phyloP scores from a whole-genome alignment of 2,888 invertebrate genomes.

The Amphimallon solstitiale region DNA sequence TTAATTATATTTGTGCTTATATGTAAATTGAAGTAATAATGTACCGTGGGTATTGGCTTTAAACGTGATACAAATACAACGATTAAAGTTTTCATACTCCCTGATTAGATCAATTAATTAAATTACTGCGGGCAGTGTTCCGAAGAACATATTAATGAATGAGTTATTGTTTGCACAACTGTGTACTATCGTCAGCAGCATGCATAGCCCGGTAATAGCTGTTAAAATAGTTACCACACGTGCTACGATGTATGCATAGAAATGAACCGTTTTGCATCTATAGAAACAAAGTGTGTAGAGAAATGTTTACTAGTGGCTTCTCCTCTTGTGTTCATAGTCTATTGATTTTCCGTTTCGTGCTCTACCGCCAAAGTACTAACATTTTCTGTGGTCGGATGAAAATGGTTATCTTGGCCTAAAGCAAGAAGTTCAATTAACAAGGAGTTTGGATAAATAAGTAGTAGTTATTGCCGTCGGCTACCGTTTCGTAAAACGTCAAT shows the following conservation, averaged over 20 bases:
- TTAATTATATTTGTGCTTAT: too few species aligned
- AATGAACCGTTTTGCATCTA: conserved; percentile 14
- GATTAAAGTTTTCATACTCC: conserved; percentile 6
- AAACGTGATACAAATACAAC: too few species aligned
- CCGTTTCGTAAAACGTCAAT: too few species aligned
- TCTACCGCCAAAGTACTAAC: conserved; percentile 10
- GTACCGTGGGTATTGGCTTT: too few species aligned
- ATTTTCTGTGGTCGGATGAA: neutral
- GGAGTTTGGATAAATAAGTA: neutral
- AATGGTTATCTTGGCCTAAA: conserved; percentile 13
- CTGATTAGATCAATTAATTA: conserved; percentile 13
- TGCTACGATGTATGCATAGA: conserved; percentile 9
- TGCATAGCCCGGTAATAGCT: conserved; percentile 8
- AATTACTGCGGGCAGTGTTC: conserved; percentile 15
- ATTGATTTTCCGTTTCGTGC: conserved; percentile 30
- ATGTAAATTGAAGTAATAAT: too few species aligned
- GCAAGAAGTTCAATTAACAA: conserved; percentile 23
- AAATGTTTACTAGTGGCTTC: conserved; percentile 3
- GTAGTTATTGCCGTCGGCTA: conserved; percentile 1
- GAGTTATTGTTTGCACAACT: conserved; percentile 14
- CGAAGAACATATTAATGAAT: conserved; percentile 17
- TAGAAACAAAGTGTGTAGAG: neutral
- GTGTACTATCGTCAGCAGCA: neutral
- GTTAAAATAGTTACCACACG: conserved; percentile 14
- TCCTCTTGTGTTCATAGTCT: conserved; percentile 24